Conservation (phyloP, 2,888 invertebrate species). For the Chironomus riparius region DNA sequence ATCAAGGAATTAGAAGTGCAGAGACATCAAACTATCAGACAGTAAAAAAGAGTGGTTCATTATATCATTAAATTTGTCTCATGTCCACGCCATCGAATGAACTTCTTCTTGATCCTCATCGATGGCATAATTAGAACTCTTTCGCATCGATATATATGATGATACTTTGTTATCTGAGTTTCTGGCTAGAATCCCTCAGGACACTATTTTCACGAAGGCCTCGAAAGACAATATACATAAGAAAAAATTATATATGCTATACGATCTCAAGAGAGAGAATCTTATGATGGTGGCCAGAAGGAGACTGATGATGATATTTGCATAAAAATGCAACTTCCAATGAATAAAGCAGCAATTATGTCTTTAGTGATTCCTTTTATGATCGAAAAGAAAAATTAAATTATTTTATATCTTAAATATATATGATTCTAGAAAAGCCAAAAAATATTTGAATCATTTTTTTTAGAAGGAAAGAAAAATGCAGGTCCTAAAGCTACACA, state of each 20-base stretch:
- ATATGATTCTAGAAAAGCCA: too few relatives aligned
- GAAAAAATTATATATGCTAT: background rate
- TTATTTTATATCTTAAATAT: background rate
- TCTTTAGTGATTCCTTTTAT: too few relatives aligned
- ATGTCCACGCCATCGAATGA: background rate
- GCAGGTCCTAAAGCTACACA: background rate
- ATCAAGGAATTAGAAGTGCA: background rate
- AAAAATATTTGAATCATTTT: too few relatives aligned
- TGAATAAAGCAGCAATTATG: background rate
- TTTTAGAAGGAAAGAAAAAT: background rate
- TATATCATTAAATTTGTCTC: conserved; percentile 25
- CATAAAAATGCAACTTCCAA: conserved; percentile 12
- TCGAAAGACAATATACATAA: background rate
- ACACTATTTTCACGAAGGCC: background rate
- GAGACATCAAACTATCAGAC: background rate
- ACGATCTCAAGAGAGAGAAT: conserved; percentile 5
- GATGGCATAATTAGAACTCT: conserved; percentile 26
- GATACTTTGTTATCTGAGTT: background rate
- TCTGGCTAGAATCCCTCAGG: conserved; percentile 14
- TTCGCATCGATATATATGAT: background rate
- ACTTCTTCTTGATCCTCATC: background rate
- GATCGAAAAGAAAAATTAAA: background rate
- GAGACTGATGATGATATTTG: conserved; percentile 6
- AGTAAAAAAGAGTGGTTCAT: background rate
- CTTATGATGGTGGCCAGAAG: background rate